Evolutionary conservation across 1,140 invertebrate genomes (phyloP).

Genomic region (Scaptomyza pallida): DNA sequence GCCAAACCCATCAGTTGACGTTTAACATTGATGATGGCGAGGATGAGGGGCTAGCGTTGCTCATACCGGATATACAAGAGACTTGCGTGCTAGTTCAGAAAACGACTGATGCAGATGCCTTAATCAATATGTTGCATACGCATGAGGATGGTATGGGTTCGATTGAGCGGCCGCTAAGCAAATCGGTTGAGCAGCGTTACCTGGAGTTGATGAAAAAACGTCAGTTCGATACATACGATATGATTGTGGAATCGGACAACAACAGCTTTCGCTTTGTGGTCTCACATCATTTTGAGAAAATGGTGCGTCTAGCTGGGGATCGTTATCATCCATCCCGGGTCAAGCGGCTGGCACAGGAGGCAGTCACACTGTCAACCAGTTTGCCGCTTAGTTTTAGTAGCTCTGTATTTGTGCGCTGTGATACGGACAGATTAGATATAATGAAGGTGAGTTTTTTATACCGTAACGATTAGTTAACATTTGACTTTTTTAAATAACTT

Average conservation of each 20-base stretch:
- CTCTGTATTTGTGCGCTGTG: conserved; percentile 97
- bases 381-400: conserved; percentile 96
- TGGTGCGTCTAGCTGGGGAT: conserved; percentile 93
- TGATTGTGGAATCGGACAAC: conserved; percentile 91
- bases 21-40: conserved; percentile 85
- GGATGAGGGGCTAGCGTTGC: conserved; percentile 93
- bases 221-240: conserved; percentile 96
- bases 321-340: conserved; percentile 93
- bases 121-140: conserved; percentile 80
- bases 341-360: conserved; percentile 97
- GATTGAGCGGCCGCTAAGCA: conserved; percentile 84
- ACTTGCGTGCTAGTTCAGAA: conserved; percentile 91
- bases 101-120: conserved; percentile 86
- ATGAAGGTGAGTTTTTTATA: conserved; percentile 90
- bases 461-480: not conserved
- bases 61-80: conserved; percentile 95
- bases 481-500: conserved; percentile 8
- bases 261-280: conserved; percentile 93
- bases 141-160: conserved; percentile 70
- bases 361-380: conserved; percentile 96
- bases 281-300: conserved; percentile 96
- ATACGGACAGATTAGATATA: conserved; percentile 95
- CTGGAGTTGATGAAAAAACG: conserved; percentile 93
- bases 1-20: conserved; percentile 81
- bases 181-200: conserved; percentile 90